Base-by-base conservation (phyloP, 2,113 vertebrate species). In the Macheiramphus alcinus region DNA sequence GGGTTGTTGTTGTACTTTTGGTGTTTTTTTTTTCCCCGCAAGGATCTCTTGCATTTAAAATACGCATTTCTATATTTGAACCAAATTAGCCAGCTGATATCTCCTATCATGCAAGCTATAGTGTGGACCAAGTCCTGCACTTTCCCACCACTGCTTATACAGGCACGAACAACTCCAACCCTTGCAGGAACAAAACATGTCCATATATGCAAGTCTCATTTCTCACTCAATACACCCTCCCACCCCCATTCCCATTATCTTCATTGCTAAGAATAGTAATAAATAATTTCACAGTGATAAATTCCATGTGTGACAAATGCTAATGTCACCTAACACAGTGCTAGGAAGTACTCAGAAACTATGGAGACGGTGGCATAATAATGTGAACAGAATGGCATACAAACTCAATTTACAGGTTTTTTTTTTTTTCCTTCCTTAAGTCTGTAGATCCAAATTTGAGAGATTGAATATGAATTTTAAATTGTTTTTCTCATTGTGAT, bases 271-370 rank as follows among this genome's bases (percentile, higher is more conserved):
- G 88, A 97, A 96, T 94, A 97, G 95, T 75, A 94, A 91, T 93
- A 97, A 97, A 94, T 95, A 97, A 97, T 97, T 97, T 86, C 85
- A 63, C 75, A 88, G 92, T 86, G 90, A 92, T 94, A 95, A 96
- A 93, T 95, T 95, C 78, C 62, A 91, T 96, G 91, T 94, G 91
- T 93, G 95, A 95, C 93, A 95, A 96, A 95, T 94, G 83, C 73
- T 95, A 92, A 89, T 94, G 91, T 95, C 94, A 97, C 91, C 89
- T 94, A 95, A 87, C 89, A 80, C 55, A 79, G 75, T 89, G 86
- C 68, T 92, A 93, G 52, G 83, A 91, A 88, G 78, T 89, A 82
- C 84, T 94, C 84, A 91, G 96, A 96, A 95, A 94, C 95, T 95
- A 93, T 91, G 89, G 91, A 76, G 96, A 95, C 16, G 7, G 63